Percentiles rank a stretch among this genome's conserved stretches.
Conservation (phyloP, 2,113 vertebrate genomes). For the Phasianus colchicus region DNA sequence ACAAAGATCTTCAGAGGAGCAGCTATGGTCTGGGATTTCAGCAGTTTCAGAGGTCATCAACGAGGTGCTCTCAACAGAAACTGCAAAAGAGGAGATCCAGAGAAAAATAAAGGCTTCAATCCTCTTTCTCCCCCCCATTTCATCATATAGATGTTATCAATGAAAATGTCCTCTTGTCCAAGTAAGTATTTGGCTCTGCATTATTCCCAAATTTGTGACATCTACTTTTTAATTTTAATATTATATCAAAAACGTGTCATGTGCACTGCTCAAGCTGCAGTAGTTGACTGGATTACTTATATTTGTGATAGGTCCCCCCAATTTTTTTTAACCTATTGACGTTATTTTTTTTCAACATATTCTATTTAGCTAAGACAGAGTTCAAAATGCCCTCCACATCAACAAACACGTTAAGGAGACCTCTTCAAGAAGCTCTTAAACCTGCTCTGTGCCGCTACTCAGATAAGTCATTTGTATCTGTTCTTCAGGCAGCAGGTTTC, state of each 20-base stretch:
- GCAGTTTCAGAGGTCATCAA: slow-evolving; percentile 84
- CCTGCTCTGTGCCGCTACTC: not conserved
- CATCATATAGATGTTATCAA: not conserved
- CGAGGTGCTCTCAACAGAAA: slow-evolving; percentile 86
- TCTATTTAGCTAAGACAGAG: not conserved
- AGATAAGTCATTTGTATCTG: too few species aligned
- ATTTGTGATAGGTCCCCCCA: not conserved
- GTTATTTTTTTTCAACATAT: not conserved
- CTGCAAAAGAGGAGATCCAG: slow-evolving; percentile 63
- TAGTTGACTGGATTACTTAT: not conserved
- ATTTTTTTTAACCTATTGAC: not conserved
- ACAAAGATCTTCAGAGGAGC: slow-evolving; percentile 88
- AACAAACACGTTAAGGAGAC: not conserved
- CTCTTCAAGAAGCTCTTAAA: not conserved
- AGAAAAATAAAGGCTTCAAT: not conserved
- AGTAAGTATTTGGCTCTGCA: not conserved
- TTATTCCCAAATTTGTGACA: not conserved
- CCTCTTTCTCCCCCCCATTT: rapidly evolving
- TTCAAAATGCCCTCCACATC: not conserved
- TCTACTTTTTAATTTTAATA: too few species aligned
- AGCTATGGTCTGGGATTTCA: slow-evolving; percentile 81
- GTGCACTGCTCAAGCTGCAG: not conserved
- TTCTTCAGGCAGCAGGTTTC: not conserved
- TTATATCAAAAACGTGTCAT: not conserved
- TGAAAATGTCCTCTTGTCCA: not conserved